Evolutionary conservation across 2,797 vertebrate genomes (phyloP).

Genomic region (Sphenodon punctatus): DNA sequence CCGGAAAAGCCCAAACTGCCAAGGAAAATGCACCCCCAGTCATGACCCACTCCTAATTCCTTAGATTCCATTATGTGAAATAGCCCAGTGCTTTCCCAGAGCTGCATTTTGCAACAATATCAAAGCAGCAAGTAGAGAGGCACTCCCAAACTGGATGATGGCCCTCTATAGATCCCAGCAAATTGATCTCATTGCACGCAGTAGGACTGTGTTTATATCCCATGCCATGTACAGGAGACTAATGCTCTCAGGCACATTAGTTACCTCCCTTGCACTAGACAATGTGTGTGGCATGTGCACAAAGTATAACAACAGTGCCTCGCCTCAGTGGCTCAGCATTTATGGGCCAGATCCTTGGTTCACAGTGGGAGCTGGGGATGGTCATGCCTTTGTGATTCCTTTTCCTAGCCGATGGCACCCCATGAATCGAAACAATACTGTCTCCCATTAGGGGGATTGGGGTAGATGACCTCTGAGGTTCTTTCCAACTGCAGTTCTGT

Average conservation of each 20-base stretch:
- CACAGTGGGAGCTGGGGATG: not conserved
- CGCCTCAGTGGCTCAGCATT: not conserved
- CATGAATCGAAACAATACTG: too few species aligned
- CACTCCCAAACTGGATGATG: not conserved
- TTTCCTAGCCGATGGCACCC: too few species aligned
- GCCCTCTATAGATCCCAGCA: not conserved
- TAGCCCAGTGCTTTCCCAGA: not conserved
- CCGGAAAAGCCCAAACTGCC: not conserved
- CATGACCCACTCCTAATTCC: not conserved
- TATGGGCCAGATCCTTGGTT: fast-evolving
- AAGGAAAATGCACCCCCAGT: not conserved
- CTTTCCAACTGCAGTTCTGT: too few species aligned
- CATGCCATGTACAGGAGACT: not conserved
- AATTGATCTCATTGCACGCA: not conserved
- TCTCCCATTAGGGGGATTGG: too few species aligned
- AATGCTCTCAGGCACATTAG: fast-evolving
- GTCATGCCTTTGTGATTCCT: too few species aligned
- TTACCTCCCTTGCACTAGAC: not conserved
- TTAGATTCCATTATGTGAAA: not conserved
- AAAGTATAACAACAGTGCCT: fast-evolving
- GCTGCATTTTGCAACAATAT: not conserved
- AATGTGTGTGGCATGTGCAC: not conserved
- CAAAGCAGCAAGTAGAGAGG: not conserved
- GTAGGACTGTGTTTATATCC: not conserved
- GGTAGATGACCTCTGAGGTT: too few species aligned